Evolutionary conservation across 2,797 vertebrate species (phyloP).

Genomic region (Rhabdomys pumilio): DNA sequence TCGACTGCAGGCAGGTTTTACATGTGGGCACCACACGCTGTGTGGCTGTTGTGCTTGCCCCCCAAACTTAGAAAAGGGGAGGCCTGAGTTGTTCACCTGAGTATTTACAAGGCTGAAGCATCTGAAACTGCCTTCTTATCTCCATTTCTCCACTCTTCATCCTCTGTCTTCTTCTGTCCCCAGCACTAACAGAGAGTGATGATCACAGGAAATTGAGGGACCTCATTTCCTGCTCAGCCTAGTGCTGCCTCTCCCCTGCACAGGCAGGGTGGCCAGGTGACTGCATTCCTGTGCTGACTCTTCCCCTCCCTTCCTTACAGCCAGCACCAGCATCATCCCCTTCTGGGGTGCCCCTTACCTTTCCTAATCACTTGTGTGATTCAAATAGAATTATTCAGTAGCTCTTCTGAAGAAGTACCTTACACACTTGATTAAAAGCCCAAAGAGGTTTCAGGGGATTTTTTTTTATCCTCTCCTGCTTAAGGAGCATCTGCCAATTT

Average conservation of each 20-base stretch:
- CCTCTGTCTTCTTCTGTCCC: background rate
- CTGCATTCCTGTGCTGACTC: background rate
- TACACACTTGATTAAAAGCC: conserved; percentile 86
- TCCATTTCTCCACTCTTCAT: conserved; percentile 58
- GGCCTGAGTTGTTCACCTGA: background rate
- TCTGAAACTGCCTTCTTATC: conserved; percentile 42
- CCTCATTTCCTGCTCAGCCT: conserved; percentile 53
- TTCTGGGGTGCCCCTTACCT: conserved; percentile 79
- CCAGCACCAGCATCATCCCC: conserved; percentile 31
- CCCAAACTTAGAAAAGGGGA: background rate
- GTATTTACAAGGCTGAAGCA: background rate
- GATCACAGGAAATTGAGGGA: conserved; percentile 64
- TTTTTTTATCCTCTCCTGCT: conserved; percentile 77
- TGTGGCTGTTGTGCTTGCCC: too few species aligned
- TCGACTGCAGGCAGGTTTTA: background rate
- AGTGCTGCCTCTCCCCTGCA: background rate
- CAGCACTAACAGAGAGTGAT: conserved; percentile 24
- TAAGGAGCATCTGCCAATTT: conserved; percentile 85
- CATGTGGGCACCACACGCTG: rapidly evolving
- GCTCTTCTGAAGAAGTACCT: conserved; percentile 79
- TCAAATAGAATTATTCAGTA: conserved; percentile 83
- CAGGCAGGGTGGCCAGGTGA: background rate
- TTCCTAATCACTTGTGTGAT: conserved; percentile 78
- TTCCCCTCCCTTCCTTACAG: conserved; percentile 43
- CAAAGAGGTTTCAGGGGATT: conserved; percentile 77